A percentile compares a stretch with the other conserved stretches of the same genome.
phyloP scores from a whole-genome alignment of 2,113 vertebrate species.

The Misgurnus mizolepis region DNA sequence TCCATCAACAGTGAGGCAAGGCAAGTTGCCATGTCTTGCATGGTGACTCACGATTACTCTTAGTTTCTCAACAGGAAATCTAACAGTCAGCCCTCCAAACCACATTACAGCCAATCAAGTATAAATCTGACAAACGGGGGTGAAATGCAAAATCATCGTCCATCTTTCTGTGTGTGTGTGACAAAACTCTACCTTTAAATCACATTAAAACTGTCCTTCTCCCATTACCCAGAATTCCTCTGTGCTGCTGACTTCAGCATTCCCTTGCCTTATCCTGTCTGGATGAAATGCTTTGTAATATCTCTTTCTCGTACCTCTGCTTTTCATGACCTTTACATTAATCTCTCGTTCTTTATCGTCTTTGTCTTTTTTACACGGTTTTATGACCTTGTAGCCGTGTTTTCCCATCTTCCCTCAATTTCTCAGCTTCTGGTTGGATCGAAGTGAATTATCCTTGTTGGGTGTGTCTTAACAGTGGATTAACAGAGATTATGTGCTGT shows the following conservation, averaged over 20 bases:
- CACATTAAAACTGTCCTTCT: slow-evolving; percentile 4
- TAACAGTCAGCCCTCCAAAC: slow-evolving; percentile 14
- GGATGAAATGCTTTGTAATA: slow-evolving; percentile 26
- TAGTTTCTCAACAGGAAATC: slow-evolving; percentile 22
- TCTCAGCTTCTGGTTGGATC: not conserved
- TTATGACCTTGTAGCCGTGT: slow-evolving; percentile 7
- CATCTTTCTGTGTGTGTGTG: not conserved
- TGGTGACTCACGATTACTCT: not conserved
- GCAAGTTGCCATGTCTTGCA: not conserved
- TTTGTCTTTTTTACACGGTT: slow-evolving; percentile 8
- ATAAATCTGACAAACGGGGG: slow-evolving; percentile 18
- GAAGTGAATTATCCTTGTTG: slow-evolving; percentile 1
- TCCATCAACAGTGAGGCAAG: no score
- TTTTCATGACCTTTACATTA: slow-evolving; percentile 15
- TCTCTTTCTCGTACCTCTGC: slow-evolving; percentile 13
- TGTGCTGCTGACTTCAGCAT: slow-evolving; percentile 24
- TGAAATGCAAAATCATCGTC: not conserved
- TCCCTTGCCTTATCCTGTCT: not conserved
- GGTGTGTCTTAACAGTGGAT: slow-evolving; percentile 26
- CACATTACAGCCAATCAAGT: slow-evolving; percentile 22
- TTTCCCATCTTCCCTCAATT: not conserved
- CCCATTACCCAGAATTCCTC: slow-evolving; percentile 12
- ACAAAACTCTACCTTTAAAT: slow-evolving; percentile 3
- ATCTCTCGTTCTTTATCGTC: slow-evolving; percentile 15
- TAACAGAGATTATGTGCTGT: slow-evolving; percentile 1